Conservation (phyloP, 2,797 vertebrate genomes). For the Syncerus caffer region DNA sequence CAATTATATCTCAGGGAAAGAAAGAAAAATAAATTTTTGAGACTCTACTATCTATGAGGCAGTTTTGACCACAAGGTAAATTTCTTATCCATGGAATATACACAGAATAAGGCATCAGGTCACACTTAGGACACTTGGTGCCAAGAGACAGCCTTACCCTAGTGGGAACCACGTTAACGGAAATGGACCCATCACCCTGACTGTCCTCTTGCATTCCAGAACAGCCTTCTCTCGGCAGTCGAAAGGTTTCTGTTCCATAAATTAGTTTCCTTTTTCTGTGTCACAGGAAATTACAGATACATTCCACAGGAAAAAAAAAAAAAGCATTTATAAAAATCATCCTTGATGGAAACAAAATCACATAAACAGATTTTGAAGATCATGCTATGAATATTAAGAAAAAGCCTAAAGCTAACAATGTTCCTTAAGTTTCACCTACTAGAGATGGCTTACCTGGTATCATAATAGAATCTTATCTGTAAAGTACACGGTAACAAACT, state of each 20-base stretch:
- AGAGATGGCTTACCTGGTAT: background rate
- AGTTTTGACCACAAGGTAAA: background rate
- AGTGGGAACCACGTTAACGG: background rate
- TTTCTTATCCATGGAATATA: background rate
- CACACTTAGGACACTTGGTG: background rate
- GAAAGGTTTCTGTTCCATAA: background rate
- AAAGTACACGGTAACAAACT: background rate
- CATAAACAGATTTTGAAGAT: background rate
- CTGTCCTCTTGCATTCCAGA: background rate
- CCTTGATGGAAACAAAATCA: background rate
- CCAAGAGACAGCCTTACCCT: background rate
- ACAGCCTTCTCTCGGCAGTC: background rate
- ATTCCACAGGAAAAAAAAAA: background rate
- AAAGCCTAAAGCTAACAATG: background rate
- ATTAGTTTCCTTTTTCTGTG: background rate
- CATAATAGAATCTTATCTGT: background rate
- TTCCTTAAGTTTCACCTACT: background rate
- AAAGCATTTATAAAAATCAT: background rate
- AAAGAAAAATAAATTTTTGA: background rate
- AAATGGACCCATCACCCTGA: background rate
- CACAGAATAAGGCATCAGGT: background rate
- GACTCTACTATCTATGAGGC: background rate
- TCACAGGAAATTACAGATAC: slow-evolving; percentile 5
- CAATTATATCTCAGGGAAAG: background rate
- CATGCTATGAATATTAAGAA: background rate